Evolutionary conservation across 2,888 invertebrate genomes (phyloP), one percentile per base, ranked within the genome.

Genomic region (Harmothoe impar): DNA sequence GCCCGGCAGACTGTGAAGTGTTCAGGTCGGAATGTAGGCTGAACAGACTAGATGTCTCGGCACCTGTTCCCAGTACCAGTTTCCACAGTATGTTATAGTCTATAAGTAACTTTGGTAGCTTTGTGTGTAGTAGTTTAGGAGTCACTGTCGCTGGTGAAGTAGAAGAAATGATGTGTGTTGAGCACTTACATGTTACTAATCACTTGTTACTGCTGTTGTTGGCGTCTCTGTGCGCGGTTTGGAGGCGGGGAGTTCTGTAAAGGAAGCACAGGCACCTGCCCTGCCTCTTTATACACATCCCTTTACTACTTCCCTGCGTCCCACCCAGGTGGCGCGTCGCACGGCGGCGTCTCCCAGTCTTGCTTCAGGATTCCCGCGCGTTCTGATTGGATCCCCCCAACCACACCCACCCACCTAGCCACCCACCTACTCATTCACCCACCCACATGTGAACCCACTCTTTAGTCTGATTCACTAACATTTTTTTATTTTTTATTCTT

Each of bases 101-200:
- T 43, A 3, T 43, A 10, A 43, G 43, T 43, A 43, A 43, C 10
- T 43, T 43, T 43, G 5, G 43, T 43, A 43, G 43, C 43, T 43
- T 62, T n/a, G 62, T 62, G 23, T 62, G 62, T 1, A 7, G 62
- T 20, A n/a, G 23, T 62, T 62, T 20, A 7, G 15, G 3, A n/a
- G n/a, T 62, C 62, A 43, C 43, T 3, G 43, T 10, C 43, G 43
- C 43, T 43, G 43, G 43, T 43, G 43, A n/a, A n/a, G n/a, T 43
- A 43, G 43, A 43, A 43, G 43, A 43, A 43, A 43, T 43, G 43
- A 43, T 43, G 62, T 20, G 23, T 62, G 62, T 62, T n/a, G 62
- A n/a, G 3, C 20, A 62, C 62, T 62, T 62, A 62, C 62, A 62
- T 62, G 62, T 62, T 62, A n/a, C 62, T 62, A 62, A 62, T 62